Evolutionary conservation across 2,113 vertebrate species (phyloP).

Genomic region (Cranoglanis bouderius): DNA sequence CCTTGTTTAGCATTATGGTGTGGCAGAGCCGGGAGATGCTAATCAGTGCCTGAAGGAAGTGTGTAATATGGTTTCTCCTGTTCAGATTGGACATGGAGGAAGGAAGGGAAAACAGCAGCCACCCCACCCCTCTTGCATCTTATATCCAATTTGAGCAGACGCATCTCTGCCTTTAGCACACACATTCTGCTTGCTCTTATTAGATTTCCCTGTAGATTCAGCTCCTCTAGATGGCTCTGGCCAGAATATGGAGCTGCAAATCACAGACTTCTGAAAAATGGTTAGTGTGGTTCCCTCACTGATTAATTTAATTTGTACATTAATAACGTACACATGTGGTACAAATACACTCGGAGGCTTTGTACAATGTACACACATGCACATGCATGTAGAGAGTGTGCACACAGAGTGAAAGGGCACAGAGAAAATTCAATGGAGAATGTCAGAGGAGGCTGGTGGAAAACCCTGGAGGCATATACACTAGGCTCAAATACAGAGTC

Average conservation of each 20-base stretch:
- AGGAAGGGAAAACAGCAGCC: conserved; percentile 22
- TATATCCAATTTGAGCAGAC: conserved; percentile 61
- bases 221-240: conserved; percentile 41
- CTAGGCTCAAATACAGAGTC: neutral
- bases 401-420: conserved; percentile 11
- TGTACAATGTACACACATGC: neutral
- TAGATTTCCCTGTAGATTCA: conserved; percentile 60
- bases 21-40: conserved; percentile 62
- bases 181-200: conserved; percentile 61
- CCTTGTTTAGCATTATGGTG: conserved; percentile 48
- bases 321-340: neutral
- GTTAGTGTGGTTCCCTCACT: neutral
- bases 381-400: neutral
- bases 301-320: conserved; percentile 11
- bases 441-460: conserved; percentile 20
- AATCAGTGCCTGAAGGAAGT: conserved; percentile 65
- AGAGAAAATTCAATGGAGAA: conserved; percentile 28
- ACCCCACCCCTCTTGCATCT: conserved; percentile 31
- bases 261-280: conserved; percentile 32
- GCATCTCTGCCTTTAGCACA: conserved; percentile 59
- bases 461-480: conserved; percentile 10
- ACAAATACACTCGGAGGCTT: neutral
- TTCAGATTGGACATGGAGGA: conserved; percentile 62
- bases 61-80: conserved; percentile 66
- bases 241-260: conserved; percentile 50